Base-by-base conservation (phyloP, 2,888 invertebrate species). In the Yponomeuta evonymella region DNA sequence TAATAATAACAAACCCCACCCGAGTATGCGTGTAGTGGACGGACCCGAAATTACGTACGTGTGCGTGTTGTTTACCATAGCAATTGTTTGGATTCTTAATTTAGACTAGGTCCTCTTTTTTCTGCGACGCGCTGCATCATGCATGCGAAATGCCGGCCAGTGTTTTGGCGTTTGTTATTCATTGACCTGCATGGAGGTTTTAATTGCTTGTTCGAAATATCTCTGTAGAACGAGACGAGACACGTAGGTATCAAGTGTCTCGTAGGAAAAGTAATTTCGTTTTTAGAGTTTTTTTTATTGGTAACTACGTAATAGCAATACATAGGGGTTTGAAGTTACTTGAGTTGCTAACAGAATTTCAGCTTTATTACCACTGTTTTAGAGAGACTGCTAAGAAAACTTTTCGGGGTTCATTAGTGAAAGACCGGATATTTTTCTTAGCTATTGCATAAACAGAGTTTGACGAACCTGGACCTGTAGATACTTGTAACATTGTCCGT, bases 11-110 rank as follows among this genome's bases (percentile, higher is more conserved):
- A 67, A 30, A 23, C n/a, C 23, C 10, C 64, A 64, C 64, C 9
- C 64, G 64, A 43, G 8, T 64, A 23, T 64, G 29, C 29, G 29
- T 30, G 64, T 64, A 30, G 58, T 33, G 33, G 73, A 73, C 68
- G 72, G 71, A 73, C 74, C 72, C 76, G 75, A 76, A 73, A 76
- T 75, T 76, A 76, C 78, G 77, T 77, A 77, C 73, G 75, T 75
- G 67, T 29, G 36, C 51, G 65, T 65, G 71, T 65, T 43, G 8
- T 43, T 43, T 43, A 43, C 43, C 43, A 43, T 8, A 5, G 10
- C 30, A 30, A 30, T 29, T 30, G 67, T 67, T 36, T 29, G 11
- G 67, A 43, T 36, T 67, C 43, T 36, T 30, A 67, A 67, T 67
- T 67, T 67, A 69, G 58, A 58, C n/a, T 12, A 23, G 30, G n/a